These are phyloP conservation scores for Sparidentex hasta DNA, from an alignment of 2,797 vertebrate species.

Conservation along the genomic window DNA sequence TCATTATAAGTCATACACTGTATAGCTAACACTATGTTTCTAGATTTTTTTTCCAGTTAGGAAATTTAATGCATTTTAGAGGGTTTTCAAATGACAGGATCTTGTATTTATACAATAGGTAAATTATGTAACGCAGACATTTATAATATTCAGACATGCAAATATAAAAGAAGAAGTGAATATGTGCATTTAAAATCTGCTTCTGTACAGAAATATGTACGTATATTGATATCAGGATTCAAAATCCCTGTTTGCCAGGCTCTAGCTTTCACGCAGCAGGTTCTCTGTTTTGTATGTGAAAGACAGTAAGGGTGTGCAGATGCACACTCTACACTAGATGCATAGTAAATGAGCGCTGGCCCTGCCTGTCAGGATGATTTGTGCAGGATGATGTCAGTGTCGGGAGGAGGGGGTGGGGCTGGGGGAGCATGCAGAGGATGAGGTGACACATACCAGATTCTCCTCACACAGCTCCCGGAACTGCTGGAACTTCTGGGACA, in stretches of 20 bases:
- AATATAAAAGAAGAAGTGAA: not conserved
- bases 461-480: slow-evolving; percentile 98
- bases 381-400: slow-evolving; percentile 84
- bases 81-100: not conserved
- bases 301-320: slow-evolving; percentile 65
- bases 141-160: slow-evolving; percentile 3
- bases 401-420: not conserved
- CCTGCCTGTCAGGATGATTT: slow-evolving; percentile 82
- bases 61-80: too few relatives aligned
- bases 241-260: slow-evolving; percentile 12
- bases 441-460: slow-evolving; percentile 94
- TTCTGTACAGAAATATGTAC: not conserved
- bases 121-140: slow-evolving; percentile 8
- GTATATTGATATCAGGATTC: slow-evolving; percentile 1
- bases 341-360: slow-evolving; percentile 80
- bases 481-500: slow-evolving; percentile 99
- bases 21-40: not conserved
- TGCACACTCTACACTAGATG: slow-evolving; percentile 75
- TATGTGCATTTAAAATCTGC: not conserved
- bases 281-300: slow-evolving; percentile 31
- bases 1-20: not conserved
- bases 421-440: slow-evolving; percentile 76
- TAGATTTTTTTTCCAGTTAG: not conserved
- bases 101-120: not conserved
- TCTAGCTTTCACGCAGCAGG: slow-evolving; percentile 19